Percentiles rank a stretch among this genome's conserved stretches.
Conservation (phyloP, 2,797 vertebrate genomes). For the Phalanger gymnotis region DNA sequence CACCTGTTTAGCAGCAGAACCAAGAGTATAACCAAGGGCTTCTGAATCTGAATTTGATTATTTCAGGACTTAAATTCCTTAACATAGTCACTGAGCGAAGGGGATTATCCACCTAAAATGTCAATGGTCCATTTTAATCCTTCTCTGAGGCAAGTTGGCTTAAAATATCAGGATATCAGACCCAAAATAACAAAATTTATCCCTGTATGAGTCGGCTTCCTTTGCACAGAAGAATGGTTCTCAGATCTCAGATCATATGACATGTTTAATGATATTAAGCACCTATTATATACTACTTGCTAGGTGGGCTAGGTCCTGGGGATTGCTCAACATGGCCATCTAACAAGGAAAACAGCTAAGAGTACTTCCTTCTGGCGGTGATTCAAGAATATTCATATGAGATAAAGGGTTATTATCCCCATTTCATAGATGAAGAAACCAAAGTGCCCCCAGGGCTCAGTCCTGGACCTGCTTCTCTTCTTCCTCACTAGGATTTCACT, state of each 20-base stretch:
- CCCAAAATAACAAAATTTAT: background rate
- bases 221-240: background rate
- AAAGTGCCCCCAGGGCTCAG: background rate
- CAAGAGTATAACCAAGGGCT: background rate
- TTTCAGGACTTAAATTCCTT: background rate
- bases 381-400: background rate
- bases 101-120: background rate
- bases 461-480: background rate
- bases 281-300: background rate
- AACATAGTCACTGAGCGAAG: background rate
- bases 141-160: background rate
- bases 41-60: background rate
- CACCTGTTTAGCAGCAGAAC: background rate
- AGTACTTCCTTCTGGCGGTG: background rate
- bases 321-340: background rate
- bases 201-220: background rate
- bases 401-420: background rate
- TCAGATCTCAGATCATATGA: background rate
- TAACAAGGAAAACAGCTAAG: background rate
- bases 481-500: background rate
- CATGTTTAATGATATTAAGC: background rate
- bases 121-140: background rate
- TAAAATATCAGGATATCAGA: background rate
- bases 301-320: background rate
- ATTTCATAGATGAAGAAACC: background rate